Percentiles rank a stretch among this genome's conserved stretches.
Evolutionary conservation across 1,140 invertebrate genomes (phyloP).

Genomic region (Caerostris darwini): DNA sequence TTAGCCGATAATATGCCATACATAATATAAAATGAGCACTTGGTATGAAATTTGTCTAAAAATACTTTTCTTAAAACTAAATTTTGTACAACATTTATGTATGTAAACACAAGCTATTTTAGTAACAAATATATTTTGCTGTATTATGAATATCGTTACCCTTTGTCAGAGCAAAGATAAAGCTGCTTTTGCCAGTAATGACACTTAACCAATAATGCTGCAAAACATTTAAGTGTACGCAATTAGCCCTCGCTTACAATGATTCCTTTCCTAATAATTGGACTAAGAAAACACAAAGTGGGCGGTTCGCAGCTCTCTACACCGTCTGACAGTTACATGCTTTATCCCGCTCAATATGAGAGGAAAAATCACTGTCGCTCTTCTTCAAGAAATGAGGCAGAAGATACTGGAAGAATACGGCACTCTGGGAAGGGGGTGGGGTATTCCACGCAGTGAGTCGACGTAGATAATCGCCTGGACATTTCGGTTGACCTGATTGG

Average conservation of each 20-base stretch:
- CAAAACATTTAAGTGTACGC: neutral
- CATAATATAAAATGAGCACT: too few species aligned
- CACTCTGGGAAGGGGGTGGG: conserved; percentile 8
- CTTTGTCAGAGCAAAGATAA: too few species aligned
- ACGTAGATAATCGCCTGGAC: conserved; percentile 62
- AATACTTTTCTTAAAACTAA: too few species aligned
- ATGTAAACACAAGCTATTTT: too few species aligned
- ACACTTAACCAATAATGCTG: neutral
- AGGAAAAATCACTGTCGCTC: conserved; percentile 51
- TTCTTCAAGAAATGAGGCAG: conserved; percentile 53
- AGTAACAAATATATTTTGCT: too few species aligned
- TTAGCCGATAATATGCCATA: too few species aligned
- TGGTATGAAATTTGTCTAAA: too few species aligned
- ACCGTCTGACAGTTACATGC: conserved; percentile 25
- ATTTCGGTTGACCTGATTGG: conserved; percentile 72
- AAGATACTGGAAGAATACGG: conserved; percentile 49
- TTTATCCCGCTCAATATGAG: conserved; percentile 52
- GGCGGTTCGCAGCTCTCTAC: neutral
- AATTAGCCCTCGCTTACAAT: neutral
- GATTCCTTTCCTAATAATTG: neutral
- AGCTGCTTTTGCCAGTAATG: too few species aligned
- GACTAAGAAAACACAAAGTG: neutral
- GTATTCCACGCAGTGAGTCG: conserved; percentile 23
- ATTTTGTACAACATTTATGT: too few species aligned
- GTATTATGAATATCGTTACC: too few species aligned